These are phyloP conservation scores for Columbina picui DNA, from an alignment of 2,113 vertebrate genomes.

Conservation along the genomic window DNA sequence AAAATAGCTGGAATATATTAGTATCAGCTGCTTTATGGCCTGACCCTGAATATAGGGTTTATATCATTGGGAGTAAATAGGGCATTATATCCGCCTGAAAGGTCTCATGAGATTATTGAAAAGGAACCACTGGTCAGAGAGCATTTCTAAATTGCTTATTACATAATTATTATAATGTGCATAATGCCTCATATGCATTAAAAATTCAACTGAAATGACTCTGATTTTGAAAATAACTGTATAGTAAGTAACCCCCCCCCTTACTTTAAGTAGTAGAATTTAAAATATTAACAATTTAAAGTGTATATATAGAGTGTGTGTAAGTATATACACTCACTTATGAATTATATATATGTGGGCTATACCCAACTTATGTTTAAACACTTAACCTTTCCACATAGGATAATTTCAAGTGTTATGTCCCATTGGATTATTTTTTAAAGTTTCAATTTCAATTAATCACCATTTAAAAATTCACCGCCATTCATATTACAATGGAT, in stretches of 20 bases:
- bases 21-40: neutral
- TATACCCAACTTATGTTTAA: neutral
- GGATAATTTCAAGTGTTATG: neutral
- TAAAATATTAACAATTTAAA: neutral
- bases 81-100: neutral
- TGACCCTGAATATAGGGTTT: neutral
- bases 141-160: slow-evolving; percentile 35
- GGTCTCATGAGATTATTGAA: neutral
- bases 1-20: neutral
- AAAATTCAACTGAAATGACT: neutral
- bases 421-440: neutral
- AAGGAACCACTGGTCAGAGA: neutral
- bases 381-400: neutral
- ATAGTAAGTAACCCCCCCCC: slow-evolving; percentile 36
- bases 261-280: slow-evolving; percentile 11
- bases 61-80: neutral
- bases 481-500: neutral
- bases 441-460: neutral
- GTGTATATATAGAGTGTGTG: neutral
- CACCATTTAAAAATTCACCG: neutral
- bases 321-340: neutral
- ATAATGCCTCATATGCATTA: neutral
- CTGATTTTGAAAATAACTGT: neutral
- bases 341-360: neutral
- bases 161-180: slow-evolving; percentile 62